These are phyloP conservation scores for Trematomus loennbergii DNA, from an alignment of 2,113 vertebrate genomes.

Conservation along the genomic window DNA sequence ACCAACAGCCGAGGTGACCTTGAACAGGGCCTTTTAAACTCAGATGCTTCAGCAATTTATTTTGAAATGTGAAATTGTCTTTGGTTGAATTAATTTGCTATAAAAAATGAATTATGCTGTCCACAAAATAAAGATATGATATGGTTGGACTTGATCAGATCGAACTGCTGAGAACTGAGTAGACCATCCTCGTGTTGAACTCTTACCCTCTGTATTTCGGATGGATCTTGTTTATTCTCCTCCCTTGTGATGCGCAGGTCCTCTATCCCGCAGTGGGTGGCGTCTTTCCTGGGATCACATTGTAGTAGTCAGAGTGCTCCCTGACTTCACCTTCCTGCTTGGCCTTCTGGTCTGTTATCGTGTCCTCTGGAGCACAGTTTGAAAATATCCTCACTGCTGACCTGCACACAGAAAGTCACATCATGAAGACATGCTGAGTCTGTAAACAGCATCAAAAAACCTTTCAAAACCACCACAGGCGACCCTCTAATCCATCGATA, in stretches of 20 bases:
- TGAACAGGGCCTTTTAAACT: not conserved
- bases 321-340: slow-evolving; percentile 28
- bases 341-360: slow-evolving; percentile 58
- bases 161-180: not conserved
- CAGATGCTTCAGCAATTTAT: not conserved
- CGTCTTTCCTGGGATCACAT: slow-evolving; percentile 88
- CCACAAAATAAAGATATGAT: not conserved
- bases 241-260: slow-evolving; percentile 77
- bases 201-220: slow-evolving; percentile 45
- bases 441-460: too few relatives aligned
- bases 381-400: slow-evolving; percentile 42
- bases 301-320: slow-evolving; percentile 88
- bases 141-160: not conserved
- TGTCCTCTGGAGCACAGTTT: slow-evolving; percentile 56
- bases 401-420: slow-evolving; percentile 36
- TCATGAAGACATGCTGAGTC: not conserved
- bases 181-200: not conserved
- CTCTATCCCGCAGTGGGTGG: slow-evolving; percentile 82
- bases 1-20: not conserved
- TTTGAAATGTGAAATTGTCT: too few relatives aligned
- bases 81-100: too few relatives aligned
- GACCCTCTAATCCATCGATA: too few relatives aligned
- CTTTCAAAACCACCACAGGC: too few relatives aligned
- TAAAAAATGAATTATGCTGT: not conserved
- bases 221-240: slow-evolving; percentile 65